Conservation (phyloP, 1,140 invertebrate genomes). For the Leptopilina boulardi region DNA sequence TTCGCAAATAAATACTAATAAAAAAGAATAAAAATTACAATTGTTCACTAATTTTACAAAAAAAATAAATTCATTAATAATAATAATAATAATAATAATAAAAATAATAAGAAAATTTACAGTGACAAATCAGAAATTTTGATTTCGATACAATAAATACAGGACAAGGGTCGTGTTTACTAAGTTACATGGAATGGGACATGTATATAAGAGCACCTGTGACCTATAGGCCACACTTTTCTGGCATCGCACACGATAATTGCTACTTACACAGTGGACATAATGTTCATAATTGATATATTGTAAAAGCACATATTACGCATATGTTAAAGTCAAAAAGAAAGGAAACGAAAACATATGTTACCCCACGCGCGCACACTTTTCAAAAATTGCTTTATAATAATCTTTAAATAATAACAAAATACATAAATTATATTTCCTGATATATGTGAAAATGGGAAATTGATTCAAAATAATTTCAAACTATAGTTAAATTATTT, state of each 20-base stretch:
- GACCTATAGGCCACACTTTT: constrained; percentile 43
- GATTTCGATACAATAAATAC: background rate
- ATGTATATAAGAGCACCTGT: constrained; percentile 47
- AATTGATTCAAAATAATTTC: no score
- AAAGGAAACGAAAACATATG: constrained; percentile 33
- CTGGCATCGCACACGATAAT: constrained; percentile 48
- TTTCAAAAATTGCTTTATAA: constrained; percentile 34
- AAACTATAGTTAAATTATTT: no score
- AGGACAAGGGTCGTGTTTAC: constrained; percentile 3
- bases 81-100: no score
- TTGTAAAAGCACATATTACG: constrained; percentile 42
- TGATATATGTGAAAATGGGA: no score
- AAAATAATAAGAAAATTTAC: no score
- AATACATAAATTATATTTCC: background rate
- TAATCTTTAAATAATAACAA: constrained; percentile 30
- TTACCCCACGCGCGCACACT: background rate
- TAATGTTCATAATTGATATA: constrained; percentile 49
- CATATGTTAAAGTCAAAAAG: constrained; percentile 49
- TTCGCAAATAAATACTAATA: no score
- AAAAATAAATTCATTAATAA: no score
- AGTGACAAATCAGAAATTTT: background rate
- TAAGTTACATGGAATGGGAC: background rate
- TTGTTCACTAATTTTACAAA: no score
- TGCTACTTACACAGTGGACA: constrained; percentile 48
- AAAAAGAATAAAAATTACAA: no score